Percentiles rank a stretch among this genome's conserved stretches.
Evolutionary conservation across 2,888 invertebrate species (phyloP).

Genomic region (Drosophila percnosoma): DNA sequence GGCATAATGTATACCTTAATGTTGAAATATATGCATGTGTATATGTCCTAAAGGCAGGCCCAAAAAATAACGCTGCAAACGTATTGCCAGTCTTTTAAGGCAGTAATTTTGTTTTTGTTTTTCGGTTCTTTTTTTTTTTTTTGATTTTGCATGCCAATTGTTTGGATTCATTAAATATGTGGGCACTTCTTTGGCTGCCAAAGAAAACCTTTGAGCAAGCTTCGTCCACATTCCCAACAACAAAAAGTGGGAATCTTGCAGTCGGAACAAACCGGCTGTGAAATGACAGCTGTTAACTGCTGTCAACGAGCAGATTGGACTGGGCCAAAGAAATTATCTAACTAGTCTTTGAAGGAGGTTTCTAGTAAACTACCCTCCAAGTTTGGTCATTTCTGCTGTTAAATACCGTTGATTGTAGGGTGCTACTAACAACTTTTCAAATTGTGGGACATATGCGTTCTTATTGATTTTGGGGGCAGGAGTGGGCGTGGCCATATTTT

Average conservation of each 20-base stretch:
- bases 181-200: neutral
- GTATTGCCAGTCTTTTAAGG: conserved; percentile 14
- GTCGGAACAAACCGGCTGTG: neutral
- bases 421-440: neutral
- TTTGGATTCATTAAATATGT: neutral
- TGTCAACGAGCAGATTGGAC: neutral
- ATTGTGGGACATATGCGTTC: neutral
- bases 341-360: neutral
- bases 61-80: conserved; percentile 1
- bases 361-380: neutral
- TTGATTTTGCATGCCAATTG: neutral
- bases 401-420: neutral
- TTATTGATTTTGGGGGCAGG: neutral
- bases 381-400: neutral
- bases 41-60: neutral
- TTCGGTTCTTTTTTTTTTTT: neutral
- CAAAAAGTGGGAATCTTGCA: neutral
- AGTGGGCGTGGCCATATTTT: too few species aligned
- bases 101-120: neutral
- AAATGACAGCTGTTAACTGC: neutral
- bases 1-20: conserved; percentile 10
- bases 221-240: neutral
- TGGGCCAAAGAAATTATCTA: neutral
- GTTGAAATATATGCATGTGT: neutral
- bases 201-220: neutral